Percentiles rank a stretch among this genome's conserved stretches.
Evolutionary conservation across 2,888 invertebrate species (phyloP).

Genomic region (Hypercompe scribonia): DNA sequence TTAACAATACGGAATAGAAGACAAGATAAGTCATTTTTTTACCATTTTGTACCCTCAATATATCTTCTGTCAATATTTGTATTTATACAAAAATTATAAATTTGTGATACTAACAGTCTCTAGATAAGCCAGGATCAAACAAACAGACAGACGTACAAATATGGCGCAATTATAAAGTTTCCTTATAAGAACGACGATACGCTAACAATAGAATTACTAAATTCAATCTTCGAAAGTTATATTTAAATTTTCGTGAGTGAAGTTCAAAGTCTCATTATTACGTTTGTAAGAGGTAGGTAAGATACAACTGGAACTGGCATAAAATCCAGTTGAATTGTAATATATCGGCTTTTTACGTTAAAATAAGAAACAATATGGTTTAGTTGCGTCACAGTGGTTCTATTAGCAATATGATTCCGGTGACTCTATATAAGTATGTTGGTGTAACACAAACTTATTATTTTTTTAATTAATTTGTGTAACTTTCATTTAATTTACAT

Average conservation of each 20-base stretch:
- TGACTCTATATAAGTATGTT: not conserved
- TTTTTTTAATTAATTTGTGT: no score
- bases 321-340: not conserved
- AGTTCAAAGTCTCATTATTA: slow-evolving; percentile 3
- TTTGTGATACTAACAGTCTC: no score
- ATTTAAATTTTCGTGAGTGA: not conserved
- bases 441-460: not conserved
- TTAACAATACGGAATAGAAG: no score
- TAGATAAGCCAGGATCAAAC: not conserved
- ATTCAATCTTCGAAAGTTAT: slow-evolving; percentile 12
- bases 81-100: no score
- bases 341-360: not conserved
- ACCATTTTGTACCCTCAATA: no score
- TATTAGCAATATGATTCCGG: not conserved
- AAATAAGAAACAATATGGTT: not conserved
- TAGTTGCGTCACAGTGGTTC: not conserved
- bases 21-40: no score
- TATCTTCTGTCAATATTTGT: no score
- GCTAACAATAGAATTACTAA: slow-evolving; percentile 37
- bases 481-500: no score
- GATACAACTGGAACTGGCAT: not conserved
- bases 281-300: not conserved
- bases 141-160: not conserved
- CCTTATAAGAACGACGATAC: not conserved
- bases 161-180: not conserved